Percentiles rank a stretch among this genome's conserved stretches.
These are phyloP conservation scores for Lasioglossum vierecki DNA, from an alignment of 2,888 invertebrate genomes.

Conservation along the genomic window DNA sequence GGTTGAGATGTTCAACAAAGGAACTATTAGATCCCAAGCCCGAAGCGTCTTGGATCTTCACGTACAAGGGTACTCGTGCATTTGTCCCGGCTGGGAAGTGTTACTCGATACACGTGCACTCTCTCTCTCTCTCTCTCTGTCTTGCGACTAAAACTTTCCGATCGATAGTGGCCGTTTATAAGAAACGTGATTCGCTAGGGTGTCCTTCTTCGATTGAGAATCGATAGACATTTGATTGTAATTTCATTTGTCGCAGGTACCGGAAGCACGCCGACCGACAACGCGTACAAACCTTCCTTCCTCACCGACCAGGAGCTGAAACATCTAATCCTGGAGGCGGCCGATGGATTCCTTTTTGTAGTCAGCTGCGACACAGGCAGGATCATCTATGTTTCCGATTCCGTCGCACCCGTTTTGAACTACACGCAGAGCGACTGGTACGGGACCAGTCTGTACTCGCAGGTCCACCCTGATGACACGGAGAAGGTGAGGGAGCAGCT, in stretches of 20 bases:
- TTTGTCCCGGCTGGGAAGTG: slow-evolving; percentile 23
- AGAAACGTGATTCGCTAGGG: not conserved
- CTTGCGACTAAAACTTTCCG: slow-evolving; percentile 16
- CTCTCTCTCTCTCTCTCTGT: not conserved
- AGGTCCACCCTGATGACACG: slow-evolving; percentile 98
- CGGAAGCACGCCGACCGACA: slow-evolving; percentile 98
- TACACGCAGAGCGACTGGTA: slow-evolving; percentile 99
- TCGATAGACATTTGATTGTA: not conserved
- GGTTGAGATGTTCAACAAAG: slow-evolving; percentile 3
- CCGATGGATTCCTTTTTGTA: slow-evolving; percentile 98
- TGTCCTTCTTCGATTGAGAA: not conserved
- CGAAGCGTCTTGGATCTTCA: not conserved
- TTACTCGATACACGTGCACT: slow-evolving; percentile 38
- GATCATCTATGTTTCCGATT: slow-evolving; percentile 99
- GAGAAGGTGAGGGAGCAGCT: slow-evolving; percentile 98
- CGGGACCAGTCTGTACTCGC: slow-evolving; percentile 96
- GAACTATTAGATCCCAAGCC: not conserved
- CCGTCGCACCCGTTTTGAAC: slow-evolving; percentile 98
- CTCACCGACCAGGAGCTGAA: slow-evolving; percentile 99
- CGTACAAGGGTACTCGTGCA: slow-evolving; percentile 23
- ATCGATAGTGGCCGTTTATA: slow-evolving; percentile 31
- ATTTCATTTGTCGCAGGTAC: slow-evolving; percentile 87
- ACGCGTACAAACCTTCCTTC: slow-evolving; percentile 99
- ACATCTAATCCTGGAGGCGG: slow-evolving; percentile 99
- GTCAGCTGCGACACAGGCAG: slow-evolving; percentile 98